Percentiles rank a stretch among this genome's conserved stretches.
These are phyloP conservation scores for Muntiacus reevesi DNA, from an alignment of 2,113 vertebrate species.

Conservation along the genomic window DNA sequence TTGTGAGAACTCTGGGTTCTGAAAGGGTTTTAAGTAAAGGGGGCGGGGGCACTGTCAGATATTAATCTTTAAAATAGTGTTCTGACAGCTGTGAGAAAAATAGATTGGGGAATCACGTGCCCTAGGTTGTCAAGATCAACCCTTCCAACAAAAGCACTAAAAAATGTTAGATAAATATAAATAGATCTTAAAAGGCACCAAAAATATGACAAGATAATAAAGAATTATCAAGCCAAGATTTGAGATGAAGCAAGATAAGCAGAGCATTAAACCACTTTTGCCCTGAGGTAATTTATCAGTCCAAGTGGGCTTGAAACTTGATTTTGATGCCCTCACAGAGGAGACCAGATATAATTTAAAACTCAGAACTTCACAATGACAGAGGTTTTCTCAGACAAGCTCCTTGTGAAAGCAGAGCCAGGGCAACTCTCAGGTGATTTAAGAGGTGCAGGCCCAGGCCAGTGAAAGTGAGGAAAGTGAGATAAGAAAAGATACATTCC, in stretches of 20 bases:
- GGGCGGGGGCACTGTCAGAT: fast-evolving
- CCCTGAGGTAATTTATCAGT: not conserved
- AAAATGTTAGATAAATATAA: not conserved
- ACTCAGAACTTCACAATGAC: not conserved
- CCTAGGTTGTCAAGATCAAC: not conserved
- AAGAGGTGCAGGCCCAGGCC: not conserved
- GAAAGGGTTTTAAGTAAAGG: not conserved
- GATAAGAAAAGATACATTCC: not conserved
- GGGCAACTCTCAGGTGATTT: not conserved
- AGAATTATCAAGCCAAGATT: not conserved
- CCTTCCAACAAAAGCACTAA: not conserved
- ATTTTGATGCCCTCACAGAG: not conserved
- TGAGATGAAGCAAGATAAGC: not conserved
- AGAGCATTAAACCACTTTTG: not conserved
- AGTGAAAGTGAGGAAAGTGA: not conserved
- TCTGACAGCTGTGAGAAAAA: not conserved
- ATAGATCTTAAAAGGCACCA: not conserved
- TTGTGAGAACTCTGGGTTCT: not conserved
- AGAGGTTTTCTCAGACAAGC: not conserved
- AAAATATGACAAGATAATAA: not conserved
- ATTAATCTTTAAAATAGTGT: not conserved
- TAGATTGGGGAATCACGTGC: not conserved
- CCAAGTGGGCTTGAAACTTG: not conserved
- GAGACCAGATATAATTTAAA: not conserved
- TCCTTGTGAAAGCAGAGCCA: not conserved